Evolutionary conservation across 2,797 vertebrate genomes (phyloP).

Genomic region (Hipposideros larvatus): DNA sequence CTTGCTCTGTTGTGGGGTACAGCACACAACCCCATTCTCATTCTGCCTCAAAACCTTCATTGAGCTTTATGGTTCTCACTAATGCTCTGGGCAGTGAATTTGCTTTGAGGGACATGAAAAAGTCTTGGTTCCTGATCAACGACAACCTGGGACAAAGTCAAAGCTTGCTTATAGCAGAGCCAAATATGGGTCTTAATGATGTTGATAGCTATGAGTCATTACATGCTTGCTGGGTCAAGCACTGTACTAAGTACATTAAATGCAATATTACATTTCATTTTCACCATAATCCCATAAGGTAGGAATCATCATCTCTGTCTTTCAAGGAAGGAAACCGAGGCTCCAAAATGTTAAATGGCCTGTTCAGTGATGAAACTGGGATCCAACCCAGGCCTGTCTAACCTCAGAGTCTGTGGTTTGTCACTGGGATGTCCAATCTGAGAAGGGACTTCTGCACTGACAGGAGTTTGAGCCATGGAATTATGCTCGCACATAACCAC

Average conservation of each 20-base stretch:
- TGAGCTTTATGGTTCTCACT: not conserved
- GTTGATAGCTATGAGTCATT: not conserved
- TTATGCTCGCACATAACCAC: too few relatives aligned
- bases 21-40: not conserved
- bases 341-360: not conserved
- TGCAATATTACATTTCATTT: not conserved
- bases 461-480: not conserved
- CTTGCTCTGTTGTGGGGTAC: not conserved
- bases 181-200: not conserved
- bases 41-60: not conserved
- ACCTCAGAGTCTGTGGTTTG: not conserved
- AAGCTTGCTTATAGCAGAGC: not conserved
- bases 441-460: not conserved
- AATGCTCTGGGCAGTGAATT: not conserved
- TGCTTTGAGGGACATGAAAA: not conserved
- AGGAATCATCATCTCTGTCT: not conserved
- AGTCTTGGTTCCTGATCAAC: not conserved
- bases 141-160: not conserved
- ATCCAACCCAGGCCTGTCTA: not conserved
- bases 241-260: not conserved
- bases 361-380: not conserved
- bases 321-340: not conserved
- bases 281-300: not conserved
- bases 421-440: not conserved
- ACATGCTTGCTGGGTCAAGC: not conserved